Evolutionary conservation across 2,888 invertebrate species (phyloP), one percentile per base, ranked within the genome.

Genomic region (Urechis unicinctus): DNA sequence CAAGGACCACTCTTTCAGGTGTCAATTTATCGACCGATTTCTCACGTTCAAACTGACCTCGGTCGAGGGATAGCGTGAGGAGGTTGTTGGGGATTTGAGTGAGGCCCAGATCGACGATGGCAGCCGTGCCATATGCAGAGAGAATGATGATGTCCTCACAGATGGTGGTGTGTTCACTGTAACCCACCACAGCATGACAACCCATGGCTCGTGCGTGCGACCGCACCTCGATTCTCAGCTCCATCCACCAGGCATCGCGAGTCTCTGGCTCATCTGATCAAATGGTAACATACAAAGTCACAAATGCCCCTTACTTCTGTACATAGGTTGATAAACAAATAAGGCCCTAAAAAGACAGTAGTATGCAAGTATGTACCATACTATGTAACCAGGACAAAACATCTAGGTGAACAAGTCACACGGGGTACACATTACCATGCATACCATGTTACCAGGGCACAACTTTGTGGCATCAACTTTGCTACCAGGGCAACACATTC

Each of bases 211-310:
- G 82, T 3, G 92, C 91, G 77, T 97, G 96, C 2, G 95, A 92
- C 0, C 94, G 83, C 56, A 97, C 88, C 82, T 97, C 97, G 77
- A 92, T 92, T 50, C 97, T 81, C 26, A 97, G 82, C 79, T 97
- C 95, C 0, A 89, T 91, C 96, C 97, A 97, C 94, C 96, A 96
- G 1, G 88, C 87, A 69, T 95, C 94, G 44, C 95, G 83, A 2
- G 89, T 87, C 72, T 92, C 92, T 21, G 91, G 89, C 75, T 94
- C 94, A 67, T 93, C 91, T 79, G 62, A 13, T 45, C 3, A 43
- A 44, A 22, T 2, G n/a, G n/a, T n/a, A n/a, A n/a, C n/a, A n/a
- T n/a, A n/a, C n/a, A n/a, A n/a, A n/a, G n/a, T n/a, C 3, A 22
- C 6, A 21, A 21, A 21, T n/a, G 43, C 2, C 43, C n/a, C 43